phyloP scores from a whole-genome alignment of 2,113 vertebrate species.

The Phrynosoma platyrhinos region DNA sequence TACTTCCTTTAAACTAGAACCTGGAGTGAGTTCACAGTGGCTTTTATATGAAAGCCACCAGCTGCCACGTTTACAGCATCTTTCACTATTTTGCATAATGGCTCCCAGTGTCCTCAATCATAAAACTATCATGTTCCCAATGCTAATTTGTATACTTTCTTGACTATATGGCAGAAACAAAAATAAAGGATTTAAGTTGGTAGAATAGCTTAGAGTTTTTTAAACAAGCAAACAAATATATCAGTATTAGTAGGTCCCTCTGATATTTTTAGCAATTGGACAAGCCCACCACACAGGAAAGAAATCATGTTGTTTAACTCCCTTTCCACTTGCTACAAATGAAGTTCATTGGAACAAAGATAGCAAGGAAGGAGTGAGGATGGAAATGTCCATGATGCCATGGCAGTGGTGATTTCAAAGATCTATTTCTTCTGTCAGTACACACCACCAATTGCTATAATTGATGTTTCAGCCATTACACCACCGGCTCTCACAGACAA shows the following conservation, averaged over 20 bases:
- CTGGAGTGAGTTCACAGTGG: no score
- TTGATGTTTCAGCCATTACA: conserved; percentile 62
- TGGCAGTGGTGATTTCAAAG: conserved; percentile 48
- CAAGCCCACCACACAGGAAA: not conserved
- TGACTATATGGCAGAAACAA: no score
- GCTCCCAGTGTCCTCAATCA: not conserved
- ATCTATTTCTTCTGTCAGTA: conserved; percentile 56
- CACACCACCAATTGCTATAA: conserved; percentile 21
- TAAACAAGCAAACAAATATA: not conserved
- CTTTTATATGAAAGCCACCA: no score
- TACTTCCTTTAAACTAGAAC: no score
- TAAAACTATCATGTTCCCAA: not conserved
- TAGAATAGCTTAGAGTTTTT: not conserved
- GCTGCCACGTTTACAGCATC: no score
- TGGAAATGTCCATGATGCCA: conserved; percentile 46
- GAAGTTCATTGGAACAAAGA: conserved; percentile 17
- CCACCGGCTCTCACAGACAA: conserved; percentile 45
- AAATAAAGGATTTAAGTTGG: not conserved
- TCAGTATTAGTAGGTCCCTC: not conserved
- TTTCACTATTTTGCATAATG: not conserved
- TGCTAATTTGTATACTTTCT: no score
- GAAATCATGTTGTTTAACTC: not conserved
- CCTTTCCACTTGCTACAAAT: conserved; percentile 4
- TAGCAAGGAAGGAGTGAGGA: conserved; percentile 20
- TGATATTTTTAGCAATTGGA: not conserved